A percentile compares a stretch with the other conserved stretches of the same genome.
phyloP scores from a whole-genome alignment of 2,888 invertebrate genomes.

The Luperina testacea region DNA sequence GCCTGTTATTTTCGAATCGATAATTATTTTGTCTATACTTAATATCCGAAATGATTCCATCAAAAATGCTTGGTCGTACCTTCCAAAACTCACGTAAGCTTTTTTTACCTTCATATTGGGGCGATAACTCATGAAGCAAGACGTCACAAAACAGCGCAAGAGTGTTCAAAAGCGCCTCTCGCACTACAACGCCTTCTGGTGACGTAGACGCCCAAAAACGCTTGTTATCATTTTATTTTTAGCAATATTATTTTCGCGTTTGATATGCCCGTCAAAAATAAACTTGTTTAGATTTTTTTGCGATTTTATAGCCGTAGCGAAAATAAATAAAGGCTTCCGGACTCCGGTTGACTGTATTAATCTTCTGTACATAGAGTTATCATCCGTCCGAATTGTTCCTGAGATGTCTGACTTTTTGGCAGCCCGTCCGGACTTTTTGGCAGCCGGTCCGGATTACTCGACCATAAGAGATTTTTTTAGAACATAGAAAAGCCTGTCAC shows the following conservation, averaged over 20 bases:
- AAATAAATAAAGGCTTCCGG: too few relatives aligned
- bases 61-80: not conserved
- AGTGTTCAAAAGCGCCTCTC: not conserved
- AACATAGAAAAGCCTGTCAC: too few relatives aligned
- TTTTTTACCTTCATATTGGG: not conserved
- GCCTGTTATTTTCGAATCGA: not conserved
- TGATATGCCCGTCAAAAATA: not conserved
- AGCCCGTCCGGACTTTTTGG: too few relatives aligned
- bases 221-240: slow-evolving; percentile 16
- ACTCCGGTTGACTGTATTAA: too few relatives aligned
- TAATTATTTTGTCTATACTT: not conserved
- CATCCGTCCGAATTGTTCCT: too few relatives aligned
- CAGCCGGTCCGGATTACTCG: too few relatives aligned
- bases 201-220: slow-evolving; percentile 8
- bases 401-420: too few relatives aligned
- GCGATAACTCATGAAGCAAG: not conserved
- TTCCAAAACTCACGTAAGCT: not conserved
- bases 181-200: slow-evolving; percentile 7
- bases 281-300: too few relatives aligned
- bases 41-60: not conserved
- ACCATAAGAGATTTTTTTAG: too few relatives aligned
- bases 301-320: too few relatives aligned
- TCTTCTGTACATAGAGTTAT: too few relatives aligned
- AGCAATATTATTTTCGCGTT: not conserved
- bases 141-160: slow-evolving; percentile 9